Evolutionary conservation across 2,888 invertebrate genomes (phyloP).

Genomic region (Galerucella calmariensis): DNA sequence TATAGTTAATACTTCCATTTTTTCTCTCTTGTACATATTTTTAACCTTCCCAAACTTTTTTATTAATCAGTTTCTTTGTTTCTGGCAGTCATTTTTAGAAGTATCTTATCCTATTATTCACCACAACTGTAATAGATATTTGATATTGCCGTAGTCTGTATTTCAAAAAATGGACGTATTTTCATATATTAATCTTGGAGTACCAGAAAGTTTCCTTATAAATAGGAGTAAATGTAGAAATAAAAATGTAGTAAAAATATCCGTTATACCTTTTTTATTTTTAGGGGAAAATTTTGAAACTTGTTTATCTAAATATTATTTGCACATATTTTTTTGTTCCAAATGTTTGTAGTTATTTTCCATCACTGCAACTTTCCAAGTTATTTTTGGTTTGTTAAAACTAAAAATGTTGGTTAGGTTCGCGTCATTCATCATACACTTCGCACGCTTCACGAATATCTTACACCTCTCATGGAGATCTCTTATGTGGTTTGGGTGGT

Average conservation of each 20-base stretch:
- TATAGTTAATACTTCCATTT: no score
- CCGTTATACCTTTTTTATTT: not conserved
- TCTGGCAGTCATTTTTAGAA: no score
- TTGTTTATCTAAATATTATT: not conserved
- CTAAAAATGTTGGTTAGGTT: conserved; percentile 67
- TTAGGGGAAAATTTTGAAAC: not conserved
- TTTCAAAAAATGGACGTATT: not conserved
- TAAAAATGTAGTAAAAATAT: not conserved
- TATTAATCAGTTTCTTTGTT: no score
- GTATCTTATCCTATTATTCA: no score
- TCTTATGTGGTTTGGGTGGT: conserved; percentile 77
- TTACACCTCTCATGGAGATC: conserved; percentile 93
- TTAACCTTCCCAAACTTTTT: no score
- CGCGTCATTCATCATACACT: conserved; percentile 94
- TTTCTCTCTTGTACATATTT: no score
- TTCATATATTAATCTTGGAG: not conserved
- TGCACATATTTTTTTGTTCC: not conserved
- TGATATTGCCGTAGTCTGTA: no score
- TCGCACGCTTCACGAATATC: conserved; percentile 94
- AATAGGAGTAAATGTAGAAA: not conserved
- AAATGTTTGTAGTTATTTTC: not conserved
- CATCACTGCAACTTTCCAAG: not conserved
- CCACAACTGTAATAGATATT: no score
- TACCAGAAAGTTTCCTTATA: not conserved
- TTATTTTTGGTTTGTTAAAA: conserved; percentile 5